Conservation (phyloP, 2,888 invertebrate genomes). For the Aphidius colemani region DNA sequence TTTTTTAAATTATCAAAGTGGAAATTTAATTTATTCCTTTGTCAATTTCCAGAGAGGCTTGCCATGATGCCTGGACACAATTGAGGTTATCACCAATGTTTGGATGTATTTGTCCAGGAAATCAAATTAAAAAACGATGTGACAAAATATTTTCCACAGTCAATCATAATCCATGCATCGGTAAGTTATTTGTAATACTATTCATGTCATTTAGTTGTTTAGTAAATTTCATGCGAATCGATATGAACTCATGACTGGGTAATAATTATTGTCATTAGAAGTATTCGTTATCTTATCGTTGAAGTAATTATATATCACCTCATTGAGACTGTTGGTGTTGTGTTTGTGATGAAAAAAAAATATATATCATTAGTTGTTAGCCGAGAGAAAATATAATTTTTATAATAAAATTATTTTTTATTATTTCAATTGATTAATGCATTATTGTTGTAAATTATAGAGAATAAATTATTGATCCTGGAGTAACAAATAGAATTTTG, state of each 20-base stretch:
- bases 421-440: too few species aligned
- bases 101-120: conserved; percentile 91
- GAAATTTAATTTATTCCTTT: conserved; percentile 7
- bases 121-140: conserved; percentile 85
- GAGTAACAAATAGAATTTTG: too few species aligned
- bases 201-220: not conserved
- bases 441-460: too few species aligned
- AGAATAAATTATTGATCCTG: too few species aligned
- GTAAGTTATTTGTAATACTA: conserved; percentile 67
- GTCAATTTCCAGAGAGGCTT: conserved; percentile 71
- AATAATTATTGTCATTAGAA: too few species aligned
- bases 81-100: conserved; percentile 86
- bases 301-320: conserved; percentile 28
- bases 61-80: conserved; percentile 87
- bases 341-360: conserved; percentile 6
- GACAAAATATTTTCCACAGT: conserved; percentile 87
- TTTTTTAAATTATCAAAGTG: too few species aligned
- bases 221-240: too few species aligned
- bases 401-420: too few species aligned
- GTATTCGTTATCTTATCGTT: too few species aligned
- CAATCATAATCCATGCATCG: conserved; percentile 92
- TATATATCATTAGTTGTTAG: too few species aligned
- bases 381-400: too few species aligned
- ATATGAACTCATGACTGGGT: too few species aligned
- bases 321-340: conserved; percentile 37